phyloP scores from a whole-genome alignment of 2,113 vertebrate genomes.

The Mirza zaza region DNA sequence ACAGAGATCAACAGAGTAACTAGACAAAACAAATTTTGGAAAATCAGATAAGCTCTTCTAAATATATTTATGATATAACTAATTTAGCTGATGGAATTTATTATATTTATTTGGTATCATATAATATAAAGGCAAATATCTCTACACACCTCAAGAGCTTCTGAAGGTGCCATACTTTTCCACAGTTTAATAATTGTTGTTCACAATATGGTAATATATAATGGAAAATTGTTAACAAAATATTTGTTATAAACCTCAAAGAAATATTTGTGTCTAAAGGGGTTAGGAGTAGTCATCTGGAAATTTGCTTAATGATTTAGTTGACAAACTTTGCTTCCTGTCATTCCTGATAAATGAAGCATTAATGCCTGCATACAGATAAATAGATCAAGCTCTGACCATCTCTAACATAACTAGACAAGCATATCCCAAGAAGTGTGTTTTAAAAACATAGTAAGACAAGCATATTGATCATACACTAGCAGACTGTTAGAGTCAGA shows the following conservation, averaged over 20 bases:
- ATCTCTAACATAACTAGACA: constrained; percentile 49
- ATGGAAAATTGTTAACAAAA: not conserved
- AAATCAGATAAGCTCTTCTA: not conserved
- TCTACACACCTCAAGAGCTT: not conserved
- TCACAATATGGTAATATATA: not conserved
- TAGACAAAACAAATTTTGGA: not conserved
- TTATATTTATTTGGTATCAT: not conserved
- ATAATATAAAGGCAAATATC: not conserved
- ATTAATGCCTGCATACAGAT: constrained; percentile 8
- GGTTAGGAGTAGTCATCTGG: not conserved
- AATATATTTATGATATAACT: not conserved
- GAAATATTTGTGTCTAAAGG: not conserved
- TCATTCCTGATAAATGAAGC: constrained; percentile 63
- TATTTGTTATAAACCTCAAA: not conserved
- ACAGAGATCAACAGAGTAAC: not conserved
- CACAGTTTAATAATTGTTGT: not conserved
- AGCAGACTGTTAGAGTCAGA: not conserved
- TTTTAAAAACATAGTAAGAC: constrained; percentile 44
- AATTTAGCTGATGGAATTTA: not conserved
- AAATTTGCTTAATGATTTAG: constrained; percentile 46
- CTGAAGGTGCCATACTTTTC: not conserved
- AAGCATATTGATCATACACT: constrained; percentile 51
- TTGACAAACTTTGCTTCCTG: constrained; percentile 57
- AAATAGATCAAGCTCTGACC: constrained; percentile 37
- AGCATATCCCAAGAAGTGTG: constrained; percentile 44